phyloP scores from a whole-genome alignment of 2,113 vertebrate genomes.

The Dendropsophus ebraccatus region DNA sequence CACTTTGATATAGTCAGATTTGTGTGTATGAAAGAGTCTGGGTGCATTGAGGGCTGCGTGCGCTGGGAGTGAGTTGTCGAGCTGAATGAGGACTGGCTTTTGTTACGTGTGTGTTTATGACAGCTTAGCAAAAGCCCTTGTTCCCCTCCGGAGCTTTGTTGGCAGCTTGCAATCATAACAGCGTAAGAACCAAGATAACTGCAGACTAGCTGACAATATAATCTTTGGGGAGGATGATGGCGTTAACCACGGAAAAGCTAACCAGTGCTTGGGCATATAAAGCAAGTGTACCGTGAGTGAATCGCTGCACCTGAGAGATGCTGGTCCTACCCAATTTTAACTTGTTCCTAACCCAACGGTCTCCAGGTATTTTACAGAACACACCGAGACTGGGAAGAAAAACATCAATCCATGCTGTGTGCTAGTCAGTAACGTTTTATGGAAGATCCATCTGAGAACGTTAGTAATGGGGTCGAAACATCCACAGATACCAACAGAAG shows the following conservation, averaged over 20 bases:
- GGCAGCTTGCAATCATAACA: constrained; percentile 59
- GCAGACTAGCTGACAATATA: constrained; percentile 59
- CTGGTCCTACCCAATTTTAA: constrained; percentile 20
- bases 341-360: background rate
- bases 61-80: constrained; percentile 53
- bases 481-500: no score
- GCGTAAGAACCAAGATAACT: constrained; percentile 58
- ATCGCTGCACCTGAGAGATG: constrained; percentile 24
- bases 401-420: background rate
- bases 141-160: constrained; percentile 54
- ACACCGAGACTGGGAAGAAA: background rate
- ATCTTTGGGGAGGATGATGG: constrained; percentile 54
- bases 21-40: constrained; percentile 1
- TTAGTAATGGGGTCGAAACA: background rate
- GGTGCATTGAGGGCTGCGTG: constrained; percentile 24
- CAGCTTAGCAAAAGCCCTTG: constrained; percentile 58
- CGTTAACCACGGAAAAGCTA: constrained; percentile 46
- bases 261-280: constrained; percentile 37
- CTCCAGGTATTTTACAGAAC: constrained; percentile 8
- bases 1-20: background rate
- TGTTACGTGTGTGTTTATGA: constrained; percentile 57
- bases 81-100: constrained; percentile 55
- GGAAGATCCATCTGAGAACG: background rate
- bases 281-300: constrained; percentile 49
- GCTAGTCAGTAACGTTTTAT: background rate